Conservation (phyloP, 2,797 vertebrate genomes). For the Labeo calbasu region DNA sequence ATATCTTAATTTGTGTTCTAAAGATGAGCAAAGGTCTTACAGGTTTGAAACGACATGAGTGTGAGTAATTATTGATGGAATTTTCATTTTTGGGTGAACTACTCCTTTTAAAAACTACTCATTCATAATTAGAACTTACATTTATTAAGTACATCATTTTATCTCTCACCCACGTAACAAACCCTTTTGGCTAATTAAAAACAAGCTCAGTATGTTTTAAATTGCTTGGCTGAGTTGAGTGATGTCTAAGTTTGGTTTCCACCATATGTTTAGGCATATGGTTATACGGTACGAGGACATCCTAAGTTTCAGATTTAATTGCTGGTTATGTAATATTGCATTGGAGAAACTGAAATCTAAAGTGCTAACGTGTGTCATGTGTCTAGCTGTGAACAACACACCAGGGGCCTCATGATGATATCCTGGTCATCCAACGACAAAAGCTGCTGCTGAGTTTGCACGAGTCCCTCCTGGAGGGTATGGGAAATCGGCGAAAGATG, state of each 20-base stretch:
- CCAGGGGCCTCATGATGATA: conserved; percentile 74
- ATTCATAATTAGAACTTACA: conserved; percentile 9
- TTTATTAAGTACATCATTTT: conserved; percentile 11
- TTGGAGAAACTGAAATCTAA: conserved; percentile 7
- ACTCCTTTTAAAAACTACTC: background rate
- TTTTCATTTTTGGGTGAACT: too few species aligned
- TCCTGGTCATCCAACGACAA: conserved; percentile 69
- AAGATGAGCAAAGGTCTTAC: too few species aligned
- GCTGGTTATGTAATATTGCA: conserved; percentile 45
- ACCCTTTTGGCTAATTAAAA: conserved; percentile 36
- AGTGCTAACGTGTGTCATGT: conserved; percentile 5
- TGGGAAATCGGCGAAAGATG: conserved; percentile 68
- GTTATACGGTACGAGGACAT: conserved; percentile 26
- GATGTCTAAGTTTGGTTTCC: conserved; percentile 46
- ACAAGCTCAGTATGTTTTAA: conserved; percentile 27
- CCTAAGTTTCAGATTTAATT: conserved; percentile 48
- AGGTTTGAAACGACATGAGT: too few species aligned
- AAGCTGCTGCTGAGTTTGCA: conserved; percentile 59
- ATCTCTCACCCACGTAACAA: conserved; percentile 22
- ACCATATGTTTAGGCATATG: conserved; percentile 59
- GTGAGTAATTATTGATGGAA: too few species aligned
- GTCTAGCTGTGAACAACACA: conserved; percentile 60
- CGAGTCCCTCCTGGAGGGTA: conserved; percentile 68
- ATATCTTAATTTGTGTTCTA: too few species aligned
- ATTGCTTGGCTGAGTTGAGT: conserved; percentile 31